These are phyloP conservation scores for Idaea straminata DNA, from an alignment of 2,888 invertebrate genomes.

Conservation along the genomic window DNA sequence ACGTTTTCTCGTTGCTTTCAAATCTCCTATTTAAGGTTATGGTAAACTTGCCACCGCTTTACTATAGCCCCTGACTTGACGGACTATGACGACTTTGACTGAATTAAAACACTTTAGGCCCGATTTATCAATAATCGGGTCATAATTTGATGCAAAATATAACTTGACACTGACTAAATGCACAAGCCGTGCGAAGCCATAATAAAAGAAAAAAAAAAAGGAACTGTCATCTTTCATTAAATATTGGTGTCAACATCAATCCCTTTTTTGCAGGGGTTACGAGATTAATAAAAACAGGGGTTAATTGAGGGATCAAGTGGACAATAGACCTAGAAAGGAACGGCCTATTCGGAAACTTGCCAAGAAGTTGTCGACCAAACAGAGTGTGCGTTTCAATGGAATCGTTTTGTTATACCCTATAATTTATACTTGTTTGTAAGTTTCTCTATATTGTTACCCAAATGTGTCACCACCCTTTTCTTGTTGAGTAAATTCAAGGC, in stretches of 20 bases:
- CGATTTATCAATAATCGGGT: no score
- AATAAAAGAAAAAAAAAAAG: no score
- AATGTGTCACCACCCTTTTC: constrained; percentile 1
- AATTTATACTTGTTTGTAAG: neutral
- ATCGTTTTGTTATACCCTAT: neutral
- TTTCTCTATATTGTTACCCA: neutral
- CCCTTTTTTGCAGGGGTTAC: neutral
- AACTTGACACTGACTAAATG: no score
- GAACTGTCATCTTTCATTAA: no score
- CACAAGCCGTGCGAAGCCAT: no score
- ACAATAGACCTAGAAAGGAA: neutral
- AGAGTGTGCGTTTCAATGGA: neutral
- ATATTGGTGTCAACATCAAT: neutral
- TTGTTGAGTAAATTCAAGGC: neutral
- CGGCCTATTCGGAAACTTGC: neutral
- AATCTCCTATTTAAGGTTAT: no score
- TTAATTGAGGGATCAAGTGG: neutral
- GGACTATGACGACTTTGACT: no score
- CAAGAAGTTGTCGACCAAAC: neutral
- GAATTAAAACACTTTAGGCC: no score
- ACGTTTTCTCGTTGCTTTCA: no score
- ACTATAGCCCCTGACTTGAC: no score
- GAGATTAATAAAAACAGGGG: neutral
- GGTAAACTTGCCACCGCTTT: no score
- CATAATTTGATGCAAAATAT: no score